These are phyloP conservation scores for Drepana falcataria DNA, from an alignment of 2,888 invertebrate species.

Conservation along the genomic window DNA sequence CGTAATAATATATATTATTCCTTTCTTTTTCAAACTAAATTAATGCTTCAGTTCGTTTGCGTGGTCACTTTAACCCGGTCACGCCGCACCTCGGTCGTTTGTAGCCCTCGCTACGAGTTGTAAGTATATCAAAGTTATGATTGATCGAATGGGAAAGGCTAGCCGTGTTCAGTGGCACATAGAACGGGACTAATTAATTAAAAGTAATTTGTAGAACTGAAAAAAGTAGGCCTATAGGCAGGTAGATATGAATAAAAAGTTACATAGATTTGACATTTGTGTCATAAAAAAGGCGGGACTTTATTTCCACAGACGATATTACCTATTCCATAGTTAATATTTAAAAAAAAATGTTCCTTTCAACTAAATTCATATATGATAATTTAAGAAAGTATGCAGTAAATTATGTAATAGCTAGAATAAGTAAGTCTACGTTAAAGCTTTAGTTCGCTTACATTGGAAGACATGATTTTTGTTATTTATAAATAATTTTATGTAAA, in stretches of 20 bases:
- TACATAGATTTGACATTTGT: too few relatives aligned
- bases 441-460: slow-evolving; percentile 57
- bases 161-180: slow-evolving; percentile 12
- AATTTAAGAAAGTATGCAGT: too few relatives aligned
- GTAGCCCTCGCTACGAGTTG: slow-evolving; percentile 7
- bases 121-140: slow-evolving; percentile 11
- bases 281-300: too few relatives aligned
- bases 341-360: too few relatives aligned
- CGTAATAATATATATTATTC: too few relatives aligned
- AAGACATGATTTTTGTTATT: slow-evolving; percentile 46
- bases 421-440: slow-evolving; percentile 62
- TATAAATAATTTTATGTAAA: not conserved
- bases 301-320: too few relatives aligned
- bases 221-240: too few relatives aligned
- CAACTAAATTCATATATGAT: too few relatives aligned
- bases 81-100: slow-evolving; percentile 25
- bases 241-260: too few relatives aligned
- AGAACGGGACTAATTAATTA: slow-evolving; percentile 14
- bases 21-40: not conserved
- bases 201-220: not conserved
- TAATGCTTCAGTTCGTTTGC: slow-evolving; percentile 3
- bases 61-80: slow-evolving; percentile 32
- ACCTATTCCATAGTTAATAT: too few relatives aligned
- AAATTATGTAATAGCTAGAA: not conserved
- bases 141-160: slow-evolving; percentile 23